Evolutionary conservation across 1,140 invertebrate species (phyloP).

Genomic region (Lepidurus arcticus): DNA sequence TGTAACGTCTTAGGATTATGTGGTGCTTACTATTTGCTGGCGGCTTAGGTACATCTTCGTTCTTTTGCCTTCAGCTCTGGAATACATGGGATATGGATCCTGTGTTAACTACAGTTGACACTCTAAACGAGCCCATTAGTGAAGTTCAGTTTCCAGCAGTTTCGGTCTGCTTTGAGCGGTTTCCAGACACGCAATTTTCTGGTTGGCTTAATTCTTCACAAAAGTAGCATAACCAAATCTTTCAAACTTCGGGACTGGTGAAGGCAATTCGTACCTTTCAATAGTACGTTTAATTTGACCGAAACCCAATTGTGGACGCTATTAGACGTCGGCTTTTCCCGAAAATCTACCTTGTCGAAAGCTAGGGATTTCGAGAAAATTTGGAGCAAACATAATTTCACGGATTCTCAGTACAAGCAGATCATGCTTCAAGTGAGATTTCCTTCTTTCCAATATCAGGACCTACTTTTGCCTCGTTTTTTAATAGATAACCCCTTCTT

Average conservation of each 20-base stretch:
- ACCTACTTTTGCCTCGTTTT: not conserved
- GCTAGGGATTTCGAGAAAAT: not conserved
- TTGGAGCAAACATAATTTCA: not conserved
- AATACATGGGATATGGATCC: not conserved
- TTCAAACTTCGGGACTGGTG: not conserved
- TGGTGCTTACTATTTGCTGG: not conserved
- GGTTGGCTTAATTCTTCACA: not conserved
- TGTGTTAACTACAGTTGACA: conserved; percentile 9
- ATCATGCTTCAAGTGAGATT: not conserved
- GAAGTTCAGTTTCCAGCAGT: not conserved
- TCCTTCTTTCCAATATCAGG: not conserved
- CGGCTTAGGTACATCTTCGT: not conserved
- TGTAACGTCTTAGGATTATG: not conserved
- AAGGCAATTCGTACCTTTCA: not conserved
- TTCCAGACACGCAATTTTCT: not conserved
- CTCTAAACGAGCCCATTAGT: not conserved
- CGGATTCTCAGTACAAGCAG: not conserved
- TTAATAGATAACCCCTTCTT: not conserved
- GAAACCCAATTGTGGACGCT: not conserved
- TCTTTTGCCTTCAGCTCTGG: conserved; percentile 9
- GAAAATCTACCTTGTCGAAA: not conserved
- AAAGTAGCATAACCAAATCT: not conserved
- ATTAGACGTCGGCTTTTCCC: not conserved
- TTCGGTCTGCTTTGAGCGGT: not conserved
- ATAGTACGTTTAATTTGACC: not conserved